Base-by-base conservation (phyloP, 2,888 invertebrate species). In the Cerastoderma edule region DNA sequence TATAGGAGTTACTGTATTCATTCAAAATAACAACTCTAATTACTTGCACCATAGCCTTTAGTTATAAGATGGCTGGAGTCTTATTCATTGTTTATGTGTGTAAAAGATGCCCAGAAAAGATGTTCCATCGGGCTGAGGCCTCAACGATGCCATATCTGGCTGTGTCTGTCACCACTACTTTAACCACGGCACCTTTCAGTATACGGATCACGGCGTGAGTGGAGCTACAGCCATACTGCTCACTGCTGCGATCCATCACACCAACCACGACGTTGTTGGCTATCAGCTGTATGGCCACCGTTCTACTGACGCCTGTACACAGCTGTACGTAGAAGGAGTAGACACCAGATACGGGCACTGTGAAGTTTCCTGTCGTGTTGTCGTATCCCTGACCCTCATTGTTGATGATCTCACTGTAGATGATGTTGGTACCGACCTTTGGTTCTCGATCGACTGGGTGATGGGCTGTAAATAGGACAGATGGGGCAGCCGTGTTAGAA, bases 241-340 rank as follows among this genome's bases (percentile, higher is more conserved):
- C 24, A 39, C 24, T 24, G 24, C 19, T 60, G 60, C 39, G 60
- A 19, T 60, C 60, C 27, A 35, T 39, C 16, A 27, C n/a, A n/a
- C 39, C 60, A 16, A 60, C 39, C 24, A 60, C 27, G 24, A 16
- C 8, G 24, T 35, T 60, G 24, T 35, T 39, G 22, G 60, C 60
- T 3, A 60, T 39, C 24, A 60, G 33, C 0, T 33, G 60, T 27
- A 60, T 27, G 8, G 39, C n/a, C 10, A 60, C 22, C 16, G 35
- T 39, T n/a, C 24, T 39, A 8, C n/a, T 19, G 19, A 60, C 60
- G 24, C 22, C 22, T 3, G 60, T 60, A 32, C 60, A 60, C 0
- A 60, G 60, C 39, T 60, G 60, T 4, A 60, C 60, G 39, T 39
- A 60, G 27, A 60, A 60, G 24, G 60, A 60, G 60, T 60, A 60